Conservation (phyloP, 37 sponge, comb jelly and placozoan genomes). For the Amphimedon queenslandica region DNA sequence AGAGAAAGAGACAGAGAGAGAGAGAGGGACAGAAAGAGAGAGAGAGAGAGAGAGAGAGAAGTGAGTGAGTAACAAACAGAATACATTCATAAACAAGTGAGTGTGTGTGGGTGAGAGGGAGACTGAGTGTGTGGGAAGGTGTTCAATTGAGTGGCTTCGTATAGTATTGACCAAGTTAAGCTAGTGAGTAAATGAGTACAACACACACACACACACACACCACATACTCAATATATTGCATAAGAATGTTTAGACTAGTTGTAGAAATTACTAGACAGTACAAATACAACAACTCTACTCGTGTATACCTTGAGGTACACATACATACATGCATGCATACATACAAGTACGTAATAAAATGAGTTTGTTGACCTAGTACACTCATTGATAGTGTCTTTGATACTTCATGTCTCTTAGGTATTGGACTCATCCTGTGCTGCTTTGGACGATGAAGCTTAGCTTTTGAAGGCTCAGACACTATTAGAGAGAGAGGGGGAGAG, state of each 20-base stretch:
- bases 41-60: neutral
- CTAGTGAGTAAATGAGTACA: neutral
- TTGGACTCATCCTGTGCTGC: conserved; percentile 33
- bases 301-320: neutral
- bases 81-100: no score
- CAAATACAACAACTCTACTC: neutral
- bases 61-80: no score
- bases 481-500: neutral
- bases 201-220: neutral
- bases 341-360: neutral
- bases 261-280: neutral
- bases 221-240: neutral
- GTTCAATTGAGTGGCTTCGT: no score
- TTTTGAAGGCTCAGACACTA: conserved; percentile 54
- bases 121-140: neutral
- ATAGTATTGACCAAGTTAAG: no score
- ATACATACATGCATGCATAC: neutral
- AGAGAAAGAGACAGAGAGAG: neutral
- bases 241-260: neutral
- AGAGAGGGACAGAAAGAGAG: no score
- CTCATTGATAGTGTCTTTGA: conserved; percentile 44
- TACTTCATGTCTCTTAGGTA: conserved; percentile 17
- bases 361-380: conserved; percentile 16
- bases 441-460: conserved; percentile 26
- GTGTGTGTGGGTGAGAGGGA: neutral